Evolutionary conservation across 92 coral and sea anemone genomes (phyloP).

Genomic region (Galaxea fascicularis): DNA sequence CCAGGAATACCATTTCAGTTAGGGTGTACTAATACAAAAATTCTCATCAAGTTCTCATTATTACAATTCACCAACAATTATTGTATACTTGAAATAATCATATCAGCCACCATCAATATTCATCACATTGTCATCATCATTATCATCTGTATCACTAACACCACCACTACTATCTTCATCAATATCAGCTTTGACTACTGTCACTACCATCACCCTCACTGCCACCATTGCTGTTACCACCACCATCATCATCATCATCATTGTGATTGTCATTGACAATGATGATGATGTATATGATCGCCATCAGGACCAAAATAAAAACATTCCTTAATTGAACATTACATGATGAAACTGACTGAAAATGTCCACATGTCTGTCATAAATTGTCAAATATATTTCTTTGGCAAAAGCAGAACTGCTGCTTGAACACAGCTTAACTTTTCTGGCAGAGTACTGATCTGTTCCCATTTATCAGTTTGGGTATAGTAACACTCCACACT

Average conservation of each 20-base stretch:
- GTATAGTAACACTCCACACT: conserved; percentile 70
- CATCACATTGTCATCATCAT: neutral
- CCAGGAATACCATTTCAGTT: no score
- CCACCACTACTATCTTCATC: neutral
- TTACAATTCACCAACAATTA: no score
- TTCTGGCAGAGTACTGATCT: conserved; percentile 54
- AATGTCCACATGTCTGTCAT: no score
- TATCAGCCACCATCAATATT: no score
- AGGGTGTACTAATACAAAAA: no score
- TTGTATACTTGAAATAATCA: no score
- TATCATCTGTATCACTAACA: neutral
- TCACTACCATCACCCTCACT: neutral
- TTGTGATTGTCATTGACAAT: neutral
- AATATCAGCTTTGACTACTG: neutral
- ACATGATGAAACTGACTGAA: no score
- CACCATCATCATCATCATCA: neutral
- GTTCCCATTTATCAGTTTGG: conserved; percentile 61
- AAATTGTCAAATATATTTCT: neutral
- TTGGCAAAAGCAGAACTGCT: conserved; percentile 55
- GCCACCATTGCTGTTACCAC: neutral
- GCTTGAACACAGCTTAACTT: conserved; percentile 70
- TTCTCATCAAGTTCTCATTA: no score
- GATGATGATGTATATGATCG: neutral
- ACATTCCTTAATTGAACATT: no score
- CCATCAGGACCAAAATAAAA: neutral